Evolutionary conservation across 1,140 invertebrate genomes (phyloP), one percentile per base, ranked within the genome.

Genomic region (Drosophila pectinifera): DNA sequence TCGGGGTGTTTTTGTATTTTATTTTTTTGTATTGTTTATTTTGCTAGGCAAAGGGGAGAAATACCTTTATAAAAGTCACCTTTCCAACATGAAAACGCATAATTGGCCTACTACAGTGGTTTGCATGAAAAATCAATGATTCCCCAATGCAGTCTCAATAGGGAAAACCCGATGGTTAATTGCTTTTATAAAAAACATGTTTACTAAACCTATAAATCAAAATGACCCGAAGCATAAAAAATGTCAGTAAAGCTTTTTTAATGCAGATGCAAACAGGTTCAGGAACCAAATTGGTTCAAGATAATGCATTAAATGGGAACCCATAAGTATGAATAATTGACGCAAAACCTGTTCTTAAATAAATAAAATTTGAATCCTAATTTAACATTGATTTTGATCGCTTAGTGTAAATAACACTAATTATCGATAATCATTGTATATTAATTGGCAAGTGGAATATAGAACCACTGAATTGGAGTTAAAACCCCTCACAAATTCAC

Each of bases 71-170:
- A 55, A 56, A 39, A 56, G 26, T 20, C 24, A 48, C 39, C 16
- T 41, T 38, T 64, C 43, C 11, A 51, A n/a, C 26, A 31, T 28
- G 13, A 16, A 59, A 59, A 42, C 18, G 14, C 38, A 59, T 41
- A 64, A 59, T 61, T 26, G 20, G 61, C 24, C 16, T n/a, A 62
- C 62, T 11, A 62, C 62, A 45, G 62, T 43, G 39, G 56, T 36
- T 22, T 11, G 26, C n/a, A 20, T 13, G 39, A 43, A 43, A 58
- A 42, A 18, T 63, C 61, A 42, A 63, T 59, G 31, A 56, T 28
- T 41, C 11, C n/a, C 28, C 26, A 14, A 20, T 36, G 3, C 7
- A 24, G 48, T 11, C 18, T 54, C 8, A 14, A 57, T 20, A 7
- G 31, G 13, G 31, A 22, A 38, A 39, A 16, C 7, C 51, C 10